These are phyloP conservation scores for Mellilla xanthometata DNA, from an alignment of 2,888 invertebrate genomes.

Conservation along the genomic window DNA sequence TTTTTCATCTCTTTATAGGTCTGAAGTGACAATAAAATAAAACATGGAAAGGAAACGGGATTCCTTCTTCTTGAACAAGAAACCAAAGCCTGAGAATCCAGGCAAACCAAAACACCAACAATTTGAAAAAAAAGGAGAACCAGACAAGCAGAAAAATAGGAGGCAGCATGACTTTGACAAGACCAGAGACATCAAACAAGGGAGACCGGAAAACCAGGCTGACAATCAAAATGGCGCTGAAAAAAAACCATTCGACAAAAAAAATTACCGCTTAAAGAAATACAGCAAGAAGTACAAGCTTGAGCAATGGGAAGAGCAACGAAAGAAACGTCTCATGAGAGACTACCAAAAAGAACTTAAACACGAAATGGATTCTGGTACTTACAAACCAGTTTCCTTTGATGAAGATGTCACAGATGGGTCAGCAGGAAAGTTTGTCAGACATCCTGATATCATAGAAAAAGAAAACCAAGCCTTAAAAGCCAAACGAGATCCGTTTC, in stretches of 20 bases:
- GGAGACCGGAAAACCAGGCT: conserved; percentile 22
- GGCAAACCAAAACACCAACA: conserved; percentile 16
- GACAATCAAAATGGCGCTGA: conserved; percentile 23
- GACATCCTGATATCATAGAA: conserved; percentile 67
- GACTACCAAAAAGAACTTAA: conserved; percentile 82
- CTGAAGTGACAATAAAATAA: conserved; percentile 40
- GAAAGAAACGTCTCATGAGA: conserved; percentile 81
- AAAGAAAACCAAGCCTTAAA: conserved; percentile 40
- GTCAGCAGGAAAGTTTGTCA: conserved; percentile 61
- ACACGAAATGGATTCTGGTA: conserved; percentile 64
- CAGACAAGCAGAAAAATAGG: conserved; percentile 35
- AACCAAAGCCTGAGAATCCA: conserved; percentile 26
- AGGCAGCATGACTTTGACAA: conserved; percentile 51
- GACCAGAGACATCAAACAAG: conserved; percentile 39
- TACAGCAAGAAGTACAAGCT: conserved; percentile 88
- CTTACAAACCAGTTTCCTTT: conserved; percentile 75
- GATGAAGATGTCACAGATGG: conserved; percentile 67
- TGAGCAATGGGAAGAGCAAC: conserved; percentile 85
- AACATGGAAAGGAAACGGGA: conserved; percentile 66
- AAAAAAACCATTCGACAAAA: conserved; percentile 86
- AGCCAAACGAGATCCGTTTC: conserved; percentile 63
- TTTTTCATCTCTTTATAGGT: conserved; percentile 78
- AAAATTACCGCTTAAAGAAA: conserved; percentile 84
- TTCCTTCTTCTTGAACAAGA: conserved; percentile 62
- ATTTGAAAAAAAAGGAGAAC: not conserved